phyloP scores from a whole-genome alignment of 2,113 vertebrate genomes.

The Cettia cetti region DNA sequence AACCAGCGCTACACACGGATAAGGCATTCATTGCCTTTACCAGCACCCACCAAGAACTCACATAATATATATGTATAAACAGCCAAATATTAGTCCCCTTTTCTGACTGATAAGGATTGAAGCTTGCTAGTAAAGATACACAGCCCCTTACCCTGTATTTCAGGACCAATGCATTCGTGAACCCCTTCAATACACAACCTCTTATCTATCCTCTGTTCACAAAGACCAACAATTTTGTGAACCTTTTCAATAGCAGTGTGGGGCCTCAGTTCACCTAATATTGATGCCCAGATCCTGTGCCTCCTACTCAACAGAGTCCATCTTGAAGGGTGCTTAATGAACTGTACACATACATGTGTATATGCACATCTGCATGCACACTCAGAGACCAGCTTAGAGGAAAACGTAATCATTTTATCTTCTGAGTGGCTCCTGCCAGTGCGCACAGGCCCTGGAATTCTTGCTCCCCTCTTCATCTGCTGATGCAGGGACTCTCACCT shows the following conservation, averaged over 20 bases:
- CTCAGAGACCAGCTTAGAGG: background rate
- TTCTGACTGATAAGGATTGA: background rate
- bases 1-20: no score
- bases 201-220: background rate
- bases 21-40: no score
- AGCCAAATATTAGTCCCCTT: background rate
- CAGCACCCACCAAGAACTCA: background rate
- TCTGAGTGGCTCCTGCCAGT: rapidly evolving
- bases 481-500: no score
- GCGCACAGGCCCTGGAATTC: background rate
- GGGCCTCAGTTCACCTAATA: background rate
- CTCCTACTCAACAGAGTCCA: background rate
- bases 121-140: background rate
- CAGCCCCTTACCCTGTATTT: background rate
- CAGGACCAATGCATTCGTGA: rapidly evolving
- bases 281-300: rapidly evolving
- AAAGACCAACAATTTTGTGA: background rate
- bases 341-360: background rate
- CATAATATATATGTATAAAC: background rate
- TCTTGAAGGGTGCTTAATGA: background rate
- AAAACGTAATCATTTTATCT: background rate
- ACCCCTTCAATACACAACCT: rapidly evolving
- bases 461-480: no score
- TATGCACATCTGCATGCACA: background rate
- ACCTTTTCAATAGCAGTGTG: rapidly evolving